phyloP scores from a whole-genome alignment of 2,797 vertebrate genomes.

The Muraenolepis orangiensis region DNA sequence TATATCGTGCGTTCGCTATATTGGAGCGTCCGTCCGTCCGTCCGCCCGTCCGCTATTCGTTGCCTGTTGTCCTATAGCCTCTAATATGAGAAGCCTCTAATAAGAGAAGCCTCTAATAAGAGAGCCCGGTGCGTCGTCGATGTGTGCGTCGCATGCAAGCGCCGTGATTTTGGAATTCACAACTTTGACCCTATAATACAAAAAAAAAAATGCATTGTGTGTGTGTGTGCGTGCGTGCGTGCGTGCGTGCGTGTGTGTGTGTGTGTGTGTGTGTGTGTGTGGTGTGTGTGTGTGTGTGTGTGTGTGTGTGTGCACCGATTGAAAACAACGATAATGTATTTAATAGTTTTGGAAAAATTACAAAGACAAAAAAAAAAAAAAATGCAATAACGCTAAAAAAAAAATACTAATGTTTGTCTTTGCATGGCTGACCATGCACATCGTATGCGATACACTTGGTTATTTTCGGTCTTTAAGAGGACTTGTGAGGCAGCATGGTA shows the following conservation, averaged over 20 bases:
- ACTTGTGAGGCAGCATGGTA: conserved; percentile 29
- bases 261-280: too few relatives aligned
- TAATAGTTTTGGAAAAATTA: conserved; percentile 1
- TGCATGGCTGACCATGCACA: background rate
- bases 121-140: conserved; percentile 13
- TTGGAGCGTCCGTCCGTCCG: too few relatives aligned
- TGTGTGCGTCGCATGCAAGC: conserved; percentile 18
- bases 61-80: conserved; percentile 27
- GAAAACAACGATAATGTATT: background rate
- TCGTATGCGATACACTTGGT: background rate
- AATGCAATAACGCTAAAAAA: background rate
- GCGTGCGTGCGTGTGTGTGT: too few relatives aligned
- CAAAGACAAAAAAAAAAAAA: background rate
- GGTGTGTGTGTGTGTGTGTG: too few relatives aligned
- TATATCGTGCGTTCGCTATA: too few relatives aligned
- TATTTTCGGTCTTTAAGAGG: background rate
- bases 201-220: too few relatives aligned
- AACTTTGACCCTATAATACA: conserved; percentile 37
- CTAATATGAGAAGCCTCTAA: conserved; percentile 30
- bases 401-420: background rate
- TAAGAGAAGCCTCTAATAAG: conserved; percentile 27
- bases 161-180: conserved; percentile 23
- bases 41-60: conserved; percentile 14
- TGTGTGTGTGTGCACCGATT: background rate
- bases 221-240: too few relatives aligned